phyloP scores from a whole-genome alignment of 2,797 vertebrate species.

The Neoniphon sammara region DNA sequence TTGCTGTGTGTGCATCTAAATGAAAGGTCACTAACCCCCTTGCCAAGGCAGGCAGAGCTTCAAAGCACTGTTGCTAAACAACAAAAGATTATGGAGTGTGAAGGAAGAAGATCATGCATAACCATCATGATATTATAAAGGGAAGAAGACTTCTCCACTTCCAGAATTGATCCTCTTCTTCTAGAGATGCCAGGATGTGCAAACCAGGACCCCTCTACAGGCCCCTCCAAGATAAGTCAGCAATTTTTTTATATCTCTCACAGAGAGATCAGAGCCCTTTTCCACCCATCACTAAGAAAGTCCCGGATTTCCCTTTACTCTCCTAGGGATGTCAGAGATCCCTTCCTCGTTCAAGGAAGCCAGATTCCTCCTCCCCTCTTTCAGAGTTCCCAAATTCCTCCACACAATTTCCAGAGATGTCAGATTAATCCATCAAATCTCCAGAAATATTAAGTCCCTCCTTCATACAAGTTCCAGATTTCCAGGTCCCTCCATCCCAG shows the following conservation, averaged over 20 bases:
- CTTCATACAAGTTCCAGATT: background rate
- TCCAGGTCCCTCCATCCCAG: background rate
- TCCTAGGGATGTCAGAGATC: background rate
- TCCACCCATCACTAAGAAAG: background rate
- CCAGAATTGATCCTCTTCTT: background rate
- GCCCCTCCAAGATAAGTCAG: background rate
- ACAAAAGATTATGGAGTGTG: background rate
- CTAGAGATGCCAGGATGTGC: background rate
- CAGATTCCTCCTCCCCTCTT: background rate
- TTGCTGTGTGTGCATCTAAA: background rate
- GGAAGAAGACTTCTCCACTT: background rate
- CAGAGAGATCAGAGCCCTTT: background rate
- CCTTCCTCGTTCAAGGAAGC: background rate
- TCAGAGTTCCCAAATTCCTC: background rate
- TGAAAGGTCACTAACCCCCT: background rate
- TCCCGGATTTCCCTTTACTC: background rate
- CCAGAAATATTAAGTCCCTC: background rate
- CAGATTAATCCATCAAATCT: slow-evolving; percentile 1
- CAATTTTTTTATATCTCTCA: background rate
- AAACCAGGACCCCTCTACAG: background rate
- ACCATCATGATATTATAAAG: background rate
- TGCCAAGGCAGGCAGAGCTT: background rate
- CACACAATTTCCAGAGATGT: background rate
- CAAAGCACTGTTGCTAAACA: background rate
- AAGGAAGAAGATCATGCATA: background rate